Conservation (phyloP, 2,113 vertebrate species). For the Loxodonta africana region DNA sequence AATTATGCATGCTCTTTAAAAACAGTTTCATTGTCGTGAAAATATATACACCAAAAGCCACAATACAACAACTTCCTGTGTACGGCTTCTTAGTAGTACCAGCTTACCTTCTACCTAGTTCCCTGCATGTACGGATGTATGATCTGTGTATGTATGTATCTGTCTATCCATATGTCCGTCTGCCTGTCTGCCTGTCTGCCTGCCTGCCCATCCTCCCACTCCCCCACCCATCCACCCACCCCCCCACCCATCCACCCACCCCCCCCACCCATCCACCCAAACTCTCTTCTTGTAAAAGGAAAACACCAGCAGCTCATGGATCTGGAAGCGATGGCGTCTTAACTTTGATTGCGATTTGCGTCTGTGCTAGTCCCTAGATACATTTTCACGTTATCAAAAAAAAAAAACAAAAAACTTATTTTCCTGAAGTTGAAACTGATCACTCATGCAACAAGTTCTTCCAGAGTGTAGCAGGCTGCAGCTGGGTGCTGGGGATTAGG, state of each 20-base stretch:
- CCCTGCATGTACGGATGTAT: accelerated
- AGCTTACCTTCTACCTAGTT: not conserved
- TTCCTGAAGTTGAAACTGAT: not conserved
- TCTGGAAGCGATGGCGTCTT: accelerated
- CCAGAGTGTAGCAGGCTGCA: too few relatives aligned
- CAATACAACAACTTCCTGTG: not conserved
- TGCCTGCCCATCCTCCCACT: not conserved
- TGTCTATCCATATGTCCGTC: not conserved
- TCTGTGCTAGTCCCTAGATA: not conserved
- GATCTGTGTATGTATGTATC: not conserved
- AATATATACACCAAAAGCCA: not conserved
- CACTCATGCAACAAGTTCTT: too few relatives aligned
- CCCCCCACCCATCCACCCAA: not conserved
- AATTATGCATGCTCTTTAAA: accelerated
- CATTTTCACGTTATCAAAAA: not conserved
- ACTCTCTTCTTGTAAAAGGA: not conserved
- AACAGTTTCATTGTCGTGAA: not conserved
- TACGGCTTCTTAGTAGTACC: accelerated
- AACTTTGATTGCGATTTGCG: not conserved
- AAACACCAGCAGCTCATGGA: accelerated
- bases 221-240: not conserved
- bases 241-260: not conserved
- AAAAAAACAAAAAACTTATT: not conserved
- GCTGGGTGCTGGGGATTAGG: too few relatives aligned
- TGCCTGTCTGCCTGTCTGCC: not conserved